phyloP scores from a whole-genome alignment of 2,888 invertebrate species.

The Trachelus tabidus region DNA sequence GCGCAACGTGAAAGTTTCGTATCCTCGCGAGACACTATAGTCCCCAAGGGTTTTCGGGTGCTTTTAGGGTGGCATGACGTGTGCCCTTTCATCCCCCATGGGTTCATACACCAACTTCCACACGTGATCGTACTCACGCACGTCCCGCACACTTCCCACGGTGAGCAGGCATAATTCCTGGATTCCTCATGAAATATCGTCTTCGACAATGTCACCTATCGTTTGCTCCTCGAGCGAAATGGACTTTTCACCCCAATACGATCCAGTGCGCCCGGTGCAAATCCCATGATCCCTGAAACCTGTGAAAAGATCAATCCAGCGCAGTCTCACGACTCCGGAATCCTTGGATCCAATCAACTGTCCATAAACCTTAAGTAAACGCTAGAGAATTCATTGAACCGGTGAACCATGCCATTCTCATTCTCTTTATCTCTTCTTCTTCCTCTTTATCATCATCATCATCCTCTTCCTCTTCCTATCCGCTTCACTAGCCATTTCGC shows the following conservation, averaged over 20 bases:
- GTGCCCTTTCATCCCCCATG: slow-evolving; percentile 27
- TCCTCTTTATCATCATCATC: slow-evolving; percentile 4
- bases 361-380: neutral
- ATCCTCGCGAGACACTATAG: slow-evolving; percentile 20
- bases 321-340: neutral
- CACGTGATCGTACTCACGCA: slow-evolving; percentile 10
- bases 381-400: neutral
- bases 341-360: neutral
- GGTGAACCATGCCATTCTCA: neutral
- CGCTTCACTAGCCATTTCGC: neutral
- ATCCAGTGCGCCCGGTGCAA: neutral
- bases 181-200: neutral
- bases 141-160: slow-evolving; percentile 22
- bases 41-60: slow-evolving; percentile 15
- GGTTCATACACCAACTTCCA: slow-evolving; percentile 14
- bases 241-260: neutral
- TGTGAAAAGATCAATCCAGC: neutral
- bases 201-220: neutral
- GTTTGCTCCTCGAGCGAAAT: neutral
- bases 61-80: slow-evolving; percentile 33
- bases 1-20: neutral
- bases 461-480: slow-evolving; percentile 3
- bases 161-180: slow-evolving; percentile 15
- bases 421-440: slow-evolving; percentile 3
- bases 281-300: neutral